Percentiles rank a stretch among this genome's conserved stretches.
Conservation (phyloP, 2,888 invertebrate species). For the Lasius fuliginosus region DNA sequence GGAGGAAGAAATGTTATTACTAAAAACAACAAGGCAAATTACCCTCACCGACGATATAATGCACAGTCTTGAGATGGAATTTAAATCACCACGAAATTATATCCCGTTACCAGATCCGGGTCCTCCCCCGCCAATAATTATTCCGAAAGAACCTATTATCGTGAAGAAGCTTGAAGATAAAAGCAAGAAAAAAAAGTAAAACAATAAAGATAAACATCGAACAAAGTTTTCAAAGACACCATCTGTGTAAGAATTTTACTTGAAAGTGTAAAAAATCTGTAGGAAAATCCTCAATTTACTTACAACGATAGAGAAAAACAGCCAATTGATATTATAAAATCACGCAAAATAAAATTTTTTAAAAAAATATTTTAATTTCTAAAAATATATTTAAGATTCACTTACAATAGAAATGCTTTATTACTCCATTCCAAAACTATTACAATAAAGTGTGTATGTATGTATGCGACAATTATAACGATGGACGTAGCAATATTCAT, state of each 20-base stretch:
- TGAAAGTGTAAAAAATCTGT: neutral
- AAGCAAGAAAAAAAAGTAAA: constrained; percentile 16
- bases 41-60: constrained; percentile 69
- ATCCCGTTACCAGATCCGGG: constrained; percentile 73
- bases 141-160: constrained; percentile 58
- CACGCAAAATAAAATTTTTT: neutral
- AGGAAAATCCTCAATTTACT: constrained; percentile 28
- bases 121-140: constrained; percentile 72
- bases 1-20: constrained; percentile 77
- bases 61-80: constrained; percentile 79
- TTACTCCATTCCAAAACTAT: neutral
- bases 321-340: neutral
- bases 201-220: constrained; percentile 35
- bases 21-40: constrained; percentile 73
- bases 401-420: neutral
- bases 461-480: neutral
- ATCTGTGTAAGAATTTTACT: constrained; percentile 18
- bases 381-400: neutral
- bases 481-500: neutral
- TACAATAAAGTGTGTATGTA: no score
- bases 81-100: constrained; percentile 81
- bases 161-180: constrained; percentile 39
- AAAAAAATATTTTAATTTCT: neutral
- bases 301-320: neutral
- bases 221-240: neutral